A percentile compares a stretch with the other conserved stretches of the same genome.
These are phyloP conservation scores for Anoplolepis gracilipes DNA, from an alignment of 1,140 invertebrate species.

Conservation along the genomic window DNA sequence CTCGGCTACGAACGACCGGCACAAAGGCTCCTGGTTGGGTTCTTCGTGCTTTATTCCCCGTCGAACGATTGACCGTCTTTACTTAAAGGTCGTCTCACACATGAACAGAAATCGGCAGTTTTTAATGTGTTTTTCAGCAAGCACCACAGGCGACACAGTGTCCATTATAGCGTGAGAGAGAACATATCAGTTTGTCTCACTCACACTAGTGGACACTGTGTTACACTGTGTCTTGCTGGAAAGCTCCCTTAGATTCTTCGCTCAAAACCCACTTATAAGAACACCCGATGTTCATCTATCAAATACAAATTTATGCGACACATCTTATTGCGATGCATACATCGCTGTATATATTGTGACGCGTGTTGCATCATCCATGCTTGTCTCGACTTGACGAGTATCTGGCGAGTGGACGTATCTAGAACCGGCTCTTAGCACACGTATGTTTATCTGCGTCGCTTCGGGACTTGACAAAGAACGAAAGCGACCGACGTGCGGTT, in stretches of 20 bases:
- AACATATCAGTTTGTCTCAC: no score
- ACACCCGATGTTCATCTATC: background rate
- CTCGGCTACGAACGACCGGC: constrained; percentile 51
- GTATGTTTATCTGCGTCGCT: background rate
- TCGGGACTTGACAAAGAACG: constrained; percentile 20
- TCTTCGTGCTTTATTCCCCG: constrained; percentile 45
- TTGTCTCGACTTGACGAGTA: constrained; percentile 20
- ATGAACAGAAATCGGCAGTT: background rate
- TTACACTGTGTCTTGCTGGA: no score
- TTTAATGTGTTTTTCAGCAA: no score
- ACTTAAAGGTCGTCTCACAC: constrained; percentile 56
- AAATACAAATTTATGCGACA: background rate
- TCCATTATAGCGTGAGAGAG: no score
- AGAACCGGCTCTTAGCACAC: background rate
- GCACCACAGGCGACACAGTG: no score
- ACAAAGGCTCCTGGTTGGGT: constrained; percentile 64
- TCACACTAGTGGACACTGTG: no score
- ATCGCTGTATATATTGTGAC: background rate
- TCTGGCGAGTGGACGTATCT: background rate
- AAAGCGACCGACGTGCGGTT: background rate
- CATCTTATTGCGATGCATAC: background rate
- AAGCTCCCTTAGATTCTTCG: background rate
- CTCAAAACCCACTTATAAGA: background rate
- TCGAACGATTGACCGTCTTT: background rate
- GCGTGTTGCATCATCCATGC: background rate